Evolutionary conservation across 2,113 vertebrate species (phyloP), one percentile per base, ranked within the genome.

Genomic region (Haemorhous mexicanus): DNA sequence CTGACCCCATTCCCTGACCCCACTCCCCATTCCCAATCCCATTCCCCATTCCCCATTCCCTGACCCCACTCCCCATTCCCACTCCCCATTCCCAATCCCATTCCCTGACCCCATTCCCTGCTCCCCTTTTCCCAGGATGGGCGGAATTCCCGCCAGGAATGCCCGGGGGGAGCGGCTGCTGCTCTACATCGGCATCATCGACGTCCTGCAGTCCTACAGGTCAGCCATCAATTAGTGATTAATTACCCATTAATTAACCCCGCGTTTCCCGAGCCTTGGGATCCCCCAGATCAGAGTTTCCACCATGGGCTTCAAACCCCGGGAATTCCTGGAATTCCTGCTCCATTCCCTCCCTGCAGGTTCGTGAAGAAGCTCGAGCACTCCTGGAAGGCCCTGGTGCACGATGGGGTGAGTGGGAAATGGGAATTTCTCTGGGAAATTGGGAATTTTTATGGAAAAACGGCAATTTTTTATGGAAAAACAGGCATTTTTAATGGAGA

Each of bases 201-300:
- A 99, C 58, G 98, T 99, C 47, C 95, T 99, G 16, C 99, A 99
- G 97, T 99, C 99, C 11, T 99, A 99, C 97, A 98, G 99, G 99
- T 99, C 39, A 3, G 99, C 98, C 32, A 3, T 1, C 9, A 11
- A 7, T 3, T 4, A 2, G 13, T 2, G 0, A 0, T 20, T 80
- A 39, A 41, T 33, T 9, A 7, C 3, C 11, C 1, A 2, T 13
- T 46, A 33, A 66, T 66, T 32, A 64, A 15, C 13, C 16, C 20
- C 21, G 4, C n/a, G 0, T 23, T 22, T 11, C 22, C 56, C 5
- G 14, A 10, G 21, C 33, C 56, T 35, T 11, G n/a, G 56, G 33
- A 24, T 59, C 22, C n/a, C 7, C 58, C 2, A 15, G 10, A 6
- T 9, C n/a, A 1, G 27, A 9, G 7, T 39, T 39, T 4, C 37